phyloP scores from a whole-genome alignment of 2,888 invertebrate species.

The Arge pagana region DNA sequence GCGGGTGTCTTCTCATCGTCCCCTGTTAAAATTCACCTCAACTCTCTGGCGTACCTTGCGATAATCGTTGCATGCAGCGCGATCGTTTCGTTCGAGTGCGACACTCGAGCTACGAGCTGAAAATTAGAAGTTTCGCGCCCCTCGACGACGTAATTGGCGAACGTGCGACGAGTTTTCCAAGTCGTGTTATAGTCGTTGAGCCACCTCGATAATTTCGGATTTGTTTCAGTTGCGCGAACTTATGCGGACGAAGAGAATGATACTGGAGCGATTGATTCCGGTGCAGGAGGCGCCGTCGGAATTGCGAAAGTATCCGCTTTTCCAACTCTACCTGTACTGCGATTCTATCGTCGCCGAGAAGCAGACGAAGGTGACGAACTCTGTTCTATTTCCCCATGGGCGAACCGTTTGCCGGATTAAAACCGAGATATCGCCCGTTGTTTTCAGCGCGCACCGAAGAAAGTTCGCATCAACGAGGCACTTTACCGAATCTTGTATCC shows the following conservation, averaged over 20 bases:
- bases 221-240: slow-evolving; percentile 65
- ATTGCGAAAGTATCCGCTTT: slow-evolving; percentile 70
- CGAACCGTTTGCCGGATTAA: background rate
- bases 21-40: too few relatives aligned
- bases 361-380: slow-evolving; percentile 42
- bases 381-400: background rate
- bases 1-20: too few relatives aligned
- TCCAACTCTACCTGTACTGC: slow-evolving; percentile 56
- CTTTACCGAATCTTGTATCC: slow-evolving; percentile 43
- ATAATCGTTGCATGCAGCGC: too few relatives aligned
- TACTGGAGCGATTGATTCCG: slow-evolving; percentile 70
- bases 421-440: background rate
- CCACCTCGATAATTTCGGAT: too few relatives aligned
- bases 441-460: slow-evolving; percentile 33
- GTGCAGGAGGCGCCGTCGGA: slow-evolving; percentile 70
- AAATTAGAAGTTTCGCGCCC: too few relatives aligned
- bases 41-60: too few relatives aligned
- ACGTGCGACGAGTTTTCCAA: too few relatives aligned
- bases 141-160: too few relatives aligned
- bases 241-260: slow-evolving; percentile 71
- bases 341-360: slow-evolving; percentile 43
- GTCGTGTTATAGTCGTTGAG: too few relatives aligned
- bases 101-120: too few relatives aligned
- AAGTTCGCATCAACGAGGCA: slow-evolving; percentile 36
- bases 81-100: too few relatives aligned